These are phyloP conservation scores for Lithosia quadra DNA, from an alignment of 2,888 invertebrate genomes.

Conservation along the genomic window DNA sequence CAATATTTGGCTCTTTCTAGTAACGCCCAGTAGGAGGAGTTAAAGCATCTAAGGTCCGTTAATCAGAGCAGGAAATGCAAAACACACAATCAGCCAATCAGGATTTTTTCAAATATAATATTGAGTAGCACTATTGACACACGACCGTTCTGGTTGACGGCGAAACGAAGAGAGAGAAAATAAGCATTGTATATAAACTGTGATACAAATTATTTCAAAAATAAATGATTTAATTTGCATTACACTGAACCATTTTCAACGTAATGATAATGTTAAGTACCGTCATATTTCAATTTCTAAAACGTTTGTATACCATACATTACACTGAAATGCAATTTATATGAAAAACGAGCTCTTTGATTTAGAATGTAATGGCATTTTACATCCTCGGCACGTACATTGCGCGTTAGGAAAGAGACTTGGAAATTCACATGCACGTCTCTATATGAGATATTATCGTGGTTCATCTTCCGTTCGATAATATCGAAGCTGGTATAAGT, in stretches of 20 bases:
- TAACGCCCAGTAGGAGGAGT: no score
- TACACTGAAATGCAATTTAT: slow-evolving; percentile 38
- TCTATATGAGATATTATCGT: slow-evolving; percentile 36
- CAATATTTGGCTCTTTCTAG: no score
- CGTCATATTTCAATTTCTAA: slow-evolving; percentile 24
- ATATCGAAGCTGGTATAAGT: slow-evolving; percentile 2
- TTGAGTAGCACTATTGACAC: no score
- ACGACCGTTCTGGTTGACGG: no score
- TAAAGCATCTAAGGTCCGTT: no score
- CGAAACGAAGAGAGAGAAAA: no score
- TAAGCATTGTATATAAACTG: no score
- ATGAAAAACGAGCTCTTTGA: slow-evolving; percentile 57
- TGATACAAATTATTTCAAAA: no score
- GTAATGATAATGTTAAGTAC: slow-evolving; percentile 5
- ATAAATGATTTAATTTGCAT: not conserved
- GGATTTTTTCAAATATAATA: no score
- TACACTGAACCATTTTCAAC: not conserved
- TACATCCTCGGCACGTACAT: slow-evolving; percentile 57
- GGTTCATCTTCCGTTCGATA: slow-evolving; percentile 30
- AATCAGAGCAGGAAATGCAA: no score
- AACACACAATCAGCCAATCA: no score
- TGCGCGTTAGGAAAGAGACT: slow-evolving; percentile 54
- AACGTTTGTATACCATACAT: slow-evolving; percentile 39
- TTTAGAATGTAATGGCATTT: slow-evolving; percentile 48
- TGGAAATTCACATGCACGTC: slow-evolving; percentile 52